Conservation (phyloP, 2,797 vertebrate species). For the Danio kyathit region DNA sequence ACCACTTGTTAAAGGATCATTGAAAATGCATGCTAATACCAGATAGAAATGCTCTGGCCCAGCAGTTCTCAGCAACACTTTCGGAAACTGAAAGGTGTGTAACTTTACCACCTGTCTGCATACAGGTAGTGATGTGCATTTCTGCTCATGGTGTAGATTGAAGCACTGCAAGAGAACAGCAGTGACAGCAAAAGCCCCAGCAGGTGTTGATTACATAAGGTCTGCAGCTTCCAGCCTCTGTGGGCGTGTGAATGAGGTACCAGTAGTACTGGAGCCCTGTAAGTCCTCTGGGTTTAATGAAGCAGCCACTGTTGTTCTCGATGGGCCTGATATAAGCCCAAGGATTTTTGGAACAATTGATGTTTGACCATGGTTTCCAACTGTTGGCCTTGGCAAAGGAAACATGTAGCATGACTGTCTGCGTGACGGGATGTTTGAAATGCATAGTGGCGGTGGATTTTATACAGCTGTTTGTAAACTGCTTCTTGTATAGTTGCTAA, state of each 20-base stretch:
- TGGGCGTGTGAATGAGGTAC: conserved; percentile 38
- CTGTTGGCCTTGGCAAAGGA: conserved; percentile 39
- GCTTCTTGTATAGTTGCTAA: not conserved
- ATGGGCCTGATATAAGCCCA: conserved; percentile 40
- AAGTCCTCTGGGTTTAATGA: conserved; percentile 58
- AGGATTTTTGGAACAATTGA: conserved; percentile 52
- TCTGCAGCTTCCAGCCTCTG: conserved; percentile 28
- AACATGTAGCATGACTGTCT: conserved; percentile 40
- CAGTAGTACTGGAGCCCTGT: conserved; percentile 52
- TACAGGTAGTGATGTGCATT: conserved; percentile 8
- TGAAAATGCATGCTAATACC: not conserved
- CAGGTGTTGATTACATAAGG: conserved; percentile 60
- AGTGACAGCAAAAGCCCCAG: conserved; percentile 36
- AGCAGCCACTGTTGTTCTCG: conserved; percentile 36
- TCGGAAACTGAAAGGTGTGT: conserved; percentile 5
- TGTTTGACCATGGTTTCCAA: conserved; percentile 20
- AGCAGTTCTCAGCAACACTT: conserved; percentile 10
- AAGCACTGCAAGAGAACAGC: conserved; percentile 26
- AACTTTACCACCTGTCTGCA: conserved; percentile 12
- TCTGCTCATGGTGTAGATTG: conserved; percentile 40
- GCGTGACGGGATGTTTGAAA: conserved; percentile 25
- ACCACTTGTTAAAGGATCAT: too few species aligned
- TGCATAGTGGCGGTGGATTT: not conserved
- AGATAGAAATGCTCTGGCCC: not conserved
- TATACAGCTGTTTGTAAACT: conserved; percentile 33